Evolutionary conservation across 1,140 invertebrate species (phyloP), one percentile per base, ranked within the genome.

Genomic region (Caenorhabditis briggsae): DNA sequence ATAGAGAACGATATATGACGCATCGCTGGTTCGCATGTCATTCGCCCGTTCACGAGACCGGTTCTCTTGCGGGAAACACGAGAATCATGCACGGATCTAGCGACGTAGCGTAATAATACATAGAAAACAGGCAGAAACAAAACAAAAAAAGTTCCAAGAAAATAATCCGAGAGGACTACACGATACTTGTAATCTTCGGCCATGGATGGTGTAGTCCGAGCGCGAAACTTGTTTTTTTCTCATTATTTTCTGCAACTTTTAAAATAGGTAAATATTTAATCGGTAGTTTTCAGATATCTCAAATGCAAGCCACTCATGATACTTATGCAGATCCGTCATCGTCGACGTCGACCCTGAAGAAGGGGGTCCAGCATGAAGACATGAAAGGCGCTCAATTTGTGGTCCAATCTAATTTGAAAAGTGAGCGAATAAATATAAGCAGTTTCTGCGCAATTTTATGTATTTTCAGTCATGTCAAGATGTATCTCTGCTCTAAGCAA

Each of bases 1-100:
- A 41, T 70, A 78, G n/a, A 78, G 70, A 78, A 78, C 70, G 70
- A 53, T 78, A 78, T 23, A 78, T 78, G 70, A 78, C 70, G 70
- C 70, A 78, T 78, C 46, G 70, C n/a, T 78, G 70, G 70, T 78
- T 78, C 46, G 20, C 64, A 70, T 78, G 20, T 78, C 46, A 43
- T 50, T 33, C n/a, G 46, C n/a, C 70, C 50, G 20, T 78, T 78
- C 70, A 53, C 23, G 14, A 78, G 18, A 78, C 70, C 70, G 70
- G 70, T 78, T 78, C 70, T 78, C 18, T 78, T 50, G 70, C n/a
- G 70, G 64, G 70, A 78, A 78, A 78, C 46, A 78, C 70, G 70
- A 78, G 70, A 78, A 78, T 78, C 64, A 70, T 70, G 43, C 64
- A 70, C 64, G 64, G 64, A 70, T 70, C 41, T 46, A 41, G 1